Base-by-base conservation (phyloP, 2,888 invertebrate species). In the Leptodirus hochenwartii region DNA sequence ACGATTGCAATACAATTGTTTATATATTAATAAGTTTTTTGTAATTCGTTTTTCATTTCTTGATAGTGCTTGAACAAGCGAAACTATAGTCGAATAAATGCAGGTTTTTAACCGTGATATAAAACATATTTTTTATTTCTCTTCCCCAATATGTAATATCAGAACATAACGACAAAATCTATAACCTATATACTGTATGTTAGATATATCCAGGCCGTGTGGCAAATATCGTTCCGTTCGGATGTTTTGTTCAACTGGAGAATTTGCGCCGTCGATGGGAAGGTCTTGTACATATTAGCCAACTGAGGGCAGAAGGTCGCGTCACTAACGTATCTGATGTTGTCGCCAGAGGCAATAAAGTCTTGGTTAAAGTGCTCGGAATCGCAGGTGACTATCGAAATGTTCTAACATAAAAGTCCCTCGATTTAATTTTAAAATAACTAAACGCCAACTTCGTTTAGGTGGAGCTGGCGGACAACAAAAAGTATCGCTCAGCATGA, bases 281-380 rank as follows among this genome's bases (percentile, higher is more conserved):
- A 53, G 98, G 98, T 0, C 61, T 98, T 0, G 93, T 95, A 2
- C 98, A 99, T 49, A 95, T 98, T 44, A 96, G 96, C 1, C 84
- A 93, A 54, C 56, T 95, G 20, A 61, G 93, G 25, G 67, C 87
- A 1, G 93, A 93, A 56, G 93, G 93, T 0, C 66, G 95, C 35
- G 95, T 98, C 6, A 84, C 82, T 0, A 81, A 82, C 55, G 95
- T 95, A 0, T 73, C 81, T 0, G 96, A 98, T 56, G 91, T 96
- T 4, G 87, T 96, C 1, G 68, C 69, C 12, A 66, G 87, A 39
- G 91, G 90, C 1, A 80, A 85, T 41, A 80, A 72, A 58, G 88
- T 93, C 1, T 80, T 79, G 58, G 81, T 85, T 47, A 51, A 50
- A 30, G 25, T 22, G 17, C 27, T 28, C 11, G 12, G 13, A 14